A percentile compares a stretch with the other conserved stretches of the same genome.
These are phyloP conservation scores for Larimichthys crocea DNA, from an alignment of 2,113 vertebrate genomes.

Conservation along the genomic window DNA sequence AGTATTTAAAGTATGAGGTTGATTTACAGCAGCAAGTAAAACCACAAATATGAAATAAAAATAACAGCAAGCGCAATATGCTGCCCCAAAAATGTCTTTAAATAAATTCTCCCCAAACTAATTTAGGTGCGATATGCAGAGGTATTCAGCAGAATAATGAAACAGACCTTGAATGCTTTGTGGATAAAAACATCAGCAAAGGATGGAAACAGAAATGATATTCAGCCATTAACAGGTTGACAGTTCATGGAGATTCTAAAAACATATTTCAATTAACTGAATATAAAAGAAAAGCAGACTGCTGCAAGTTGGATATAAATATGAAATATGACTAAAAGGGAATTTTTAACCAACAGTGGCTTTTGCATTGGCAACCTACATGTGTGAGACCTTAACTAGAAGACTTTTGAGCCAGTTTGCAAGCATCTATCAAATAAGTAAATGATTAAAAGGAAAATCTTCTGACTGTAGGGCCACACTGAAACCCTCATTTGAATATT, in stretches of 20 bases:
- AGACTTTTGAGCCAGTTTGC: neutral
- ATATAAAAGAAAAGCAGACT: neutral
- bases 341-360: neutral
- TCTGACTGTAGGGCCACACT: neutral
- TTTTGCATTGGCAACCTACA: neutral
- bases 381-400: neutral
- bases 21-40: neutral
- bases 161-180: neutral
- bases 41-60: neutral
- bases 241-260: neutral
- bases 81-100: neutral
- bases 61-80: no score
- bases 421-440: neutral
- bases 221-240: neutral
- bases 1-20: neutral
- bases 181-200: neutral
- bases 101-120: neutral
- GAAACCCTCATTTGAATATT: constrained; percentile 13
- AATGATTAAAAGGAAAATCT: constrained; percentile 13
- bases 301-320: neutral
- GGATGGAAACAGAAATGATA: neutral
- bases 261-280: neutral
- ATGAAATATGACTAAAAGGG: no score
- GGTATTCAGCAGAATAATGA: neutral
- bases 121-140: neutral